These are phyloP conservation scores for Geotrupes spiniger DNA, from an alignment of 2,888 invertebrate genomes.

Conservation along the genomic window DNA sequence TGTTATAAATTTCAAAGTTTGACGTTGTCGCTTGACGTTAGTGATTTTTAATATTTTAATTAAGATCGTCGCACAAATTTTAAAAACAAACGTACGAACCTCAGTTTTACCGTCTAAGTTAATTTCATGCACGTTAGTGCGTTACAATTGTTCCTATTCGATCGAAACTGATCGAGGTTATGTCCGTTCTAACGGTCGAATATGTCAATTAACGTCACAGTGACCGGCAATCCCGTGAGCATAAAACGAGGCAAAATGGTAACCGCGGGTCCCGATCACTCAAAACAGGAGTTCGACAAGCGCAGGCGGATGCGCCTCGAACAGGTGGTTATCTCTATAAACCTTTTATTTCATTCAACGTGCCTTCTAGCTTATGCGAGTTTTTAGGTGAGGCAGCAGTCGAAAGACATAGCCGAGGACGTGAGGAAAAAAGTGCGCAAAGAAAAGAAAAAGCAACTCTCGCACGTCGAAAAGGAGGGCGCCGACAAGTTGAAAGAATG, in stretches of 20 bases:
- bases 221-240: constrained; percentile 56
- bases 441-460: constrained; percentile 53
- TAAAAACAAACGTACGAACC: too few relatives aligned
- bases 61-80: too few relatives aligned
- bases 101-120: too few relatives aligned
- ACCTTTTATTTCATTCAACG: constrained; percentile 1
- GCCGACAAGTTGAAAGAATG: constrained; percentile 54
- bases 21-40: too few relatives aligned
- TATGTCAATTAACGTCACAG: constrained; percentile 63
- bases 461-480: constrained; percentile 52
- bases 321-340: constrained; percentile 52
- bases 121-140: too few relatives aligned
- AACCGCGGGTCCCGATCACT: constrained; percentile 53
- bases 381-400: constrained; percentile 60
- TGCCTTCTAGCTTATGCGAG: neutral
- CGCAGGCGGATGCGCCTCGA: constrained; percentile 59
- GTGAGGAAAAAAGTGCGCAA: constrained; percentile 55
- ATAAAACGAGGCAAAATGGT: constrained; percentile 52
- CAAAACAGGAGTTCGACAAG: constrained; percentile 56
- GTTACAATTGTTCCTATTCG: too few relatives aligned
- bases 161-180: constrained; percentile 18
- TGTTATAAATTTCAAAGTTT: too few relatives aligned
- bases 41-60: too few relatives aligned
- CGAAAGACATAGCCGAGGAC: constrained; percentile 58
- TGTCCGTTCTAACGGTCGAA: constrained; percentile 30